These are phyloP conservation scores for Pristionchus maxplancki DNA, from an alignment of 2,888 invertebrate genomes.

Conservation along the genomic window DNA sequence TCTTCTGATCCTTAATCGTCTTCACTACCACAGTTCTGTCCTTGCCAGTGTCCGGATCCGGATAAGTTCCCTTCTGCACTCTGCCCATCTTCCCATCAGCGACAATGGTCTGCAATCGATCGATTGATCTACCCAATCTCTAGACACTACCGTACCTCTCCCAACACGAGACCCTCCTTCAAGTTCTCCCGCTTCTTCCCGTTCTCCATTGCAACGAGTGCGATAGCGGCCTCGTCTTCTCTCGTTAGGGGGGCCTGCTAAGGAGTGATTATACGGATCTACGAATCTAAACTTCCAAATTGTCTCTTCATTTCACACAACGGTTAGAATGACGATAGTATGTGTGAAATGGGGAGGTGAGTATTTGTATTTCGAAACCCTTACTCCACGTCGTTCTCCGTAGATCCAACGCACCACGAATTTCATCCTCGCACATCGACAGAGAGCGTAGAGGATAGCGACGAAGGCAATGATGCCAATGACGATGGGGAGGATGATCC, in stretches of 20 bases:
- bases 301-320: too few species aligned
- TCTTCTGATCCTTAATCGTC: slow-evolving; percentile 14
- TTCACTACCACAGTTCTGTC: background rate
- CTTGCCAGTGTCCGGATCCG: slow-evolving; percentile 11
- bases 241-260: too few species aligned
- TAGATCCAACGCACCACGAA: background rate
- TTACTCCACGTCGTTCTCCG: background rate
- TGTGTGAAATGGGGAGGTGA: too few species aligned
- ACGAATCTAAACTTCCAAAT: too few species aligned
- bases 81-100: background rate
- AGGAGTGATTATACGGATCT: too few species aligned
- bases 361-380: too few species aligned
- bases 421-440: too few species aligned
- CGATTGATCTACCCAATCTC: background rate
- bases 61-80: background rate
- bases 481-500: background rate
- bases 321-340: too few species aligned
- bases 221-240: background rate
- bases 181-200: background rate
- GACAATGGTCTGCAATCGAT: background rate
- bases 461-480: background rate
- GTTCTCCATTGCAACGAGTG: background rate
- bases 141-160: background rate
- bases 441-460: background rate
- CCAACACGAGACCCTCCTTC: background rate